Evolutionary conservation across 2,113 vertebrate species (phyloP).

Genomic region (Hemicordylus capensis): DNA sequence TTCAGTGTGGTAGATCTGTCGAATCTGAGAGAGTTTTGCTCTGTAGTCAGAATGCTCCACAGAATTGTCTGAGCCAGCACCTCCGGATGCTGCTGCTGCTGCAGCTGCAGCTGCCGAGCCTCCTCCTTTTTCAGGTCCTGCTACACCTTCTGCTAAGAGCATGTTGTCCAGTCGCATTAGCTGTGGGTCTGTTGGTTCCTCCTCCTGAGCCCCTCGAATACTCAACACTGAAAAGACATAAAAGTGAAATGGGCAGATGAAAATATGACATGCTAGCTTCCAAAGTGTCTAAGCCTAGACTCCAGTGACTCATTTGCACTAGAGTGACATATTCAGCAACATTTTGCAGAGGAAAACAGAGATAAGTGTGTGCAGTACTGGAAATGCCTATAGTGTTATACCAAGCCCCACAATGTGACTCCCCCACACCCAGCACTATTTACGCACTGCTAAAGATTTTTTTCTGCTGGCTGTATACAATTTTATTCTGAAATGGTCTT

Average conservation of each 20-base stretch:
- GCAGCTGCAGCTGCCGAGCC: constrained; percentile 90
- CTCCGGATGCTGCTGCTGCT: constrained; percentile 87
- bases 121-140: constrained; percentile 93
- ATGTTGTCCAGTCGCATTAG: constrained; percentile 99
- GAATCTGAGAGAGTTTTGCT: constrained; percentile 95
- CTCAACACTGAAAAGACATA: constrained; percentile 88
- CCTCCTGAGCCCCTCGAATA: constrained; percentile 95
- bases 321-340: too few relatives aligned
- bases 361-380: too few relatives aligned
- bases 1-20: constrained; percentile 98
- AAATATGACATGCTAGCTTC: background rate
- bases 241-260: background rate
- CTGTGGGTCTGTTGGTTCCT: constrained; percentile 95
- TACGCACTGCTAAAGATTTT: background rate
- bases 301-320: too few relatives aligned
- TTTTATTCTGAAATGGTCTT: background rate
- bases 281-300: background rate
- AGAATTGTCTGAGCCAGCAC: constrained; percentile 89
- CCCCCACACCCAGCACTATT: background rate
- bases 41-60: constrained; percentile 96
- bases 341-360: background rate
- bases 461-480: background rate
- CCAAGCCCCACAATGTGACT: background rate
- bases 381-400: background rate
- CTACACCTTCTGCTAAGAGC: constrained; percentile 95